A percentile compares a stretch with the other conserved stretches of the same genome.
phyloP scores from a whole-genome alignment of 2,888 invertebrate species.

The Ischnura elegans region DNA sequence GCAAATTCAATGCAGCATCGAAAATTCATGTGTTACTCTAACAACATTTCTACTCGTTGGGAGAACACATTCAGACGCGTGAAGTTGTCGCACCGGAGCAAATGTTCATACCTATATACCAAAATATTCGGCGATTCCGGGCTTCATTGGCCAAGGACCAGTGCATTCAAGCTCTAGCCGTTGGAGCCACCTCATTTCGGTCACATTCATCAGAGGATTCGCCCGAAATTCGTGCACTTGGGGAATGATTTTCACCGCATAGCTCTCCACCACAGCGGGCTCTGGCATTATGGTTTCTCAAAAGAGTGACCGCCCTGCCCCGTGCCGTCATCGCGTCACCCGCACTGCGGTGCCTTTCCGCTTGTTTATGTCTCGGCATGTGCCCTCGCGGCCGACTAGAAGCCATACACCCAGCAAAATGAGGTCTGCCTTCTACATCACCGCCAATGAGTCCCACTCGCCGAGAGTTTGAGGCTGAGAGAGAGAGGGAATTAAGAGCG shows the following conservation, averaged over 20 bases:
- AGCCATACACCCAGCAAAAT: not conserved
- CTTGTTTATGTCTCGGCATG: not conserved
- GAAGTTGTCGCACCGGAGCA: not conserved
- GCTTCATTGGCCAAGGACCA: not conserved
- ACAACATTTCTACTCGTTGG: too few species aligned
- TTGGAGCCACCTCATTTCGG: not conserved
- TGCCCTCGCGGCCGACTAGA: not conserved
- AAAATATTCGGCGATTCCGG: not conserved
- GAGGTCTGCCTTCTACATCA: constrained; percentile 25
- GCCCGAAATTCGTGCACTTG: not conserved
- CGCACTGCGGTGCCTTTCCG: constrained; percentile 12
- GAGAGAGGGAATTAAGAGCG: not conserved
- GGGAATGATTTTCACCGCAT: not conserved
- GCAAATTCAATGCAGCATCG: too few species aligned
- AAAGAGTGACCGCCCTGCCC: constrained; percentile 1
- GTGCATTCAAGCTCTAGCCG: not conserved
- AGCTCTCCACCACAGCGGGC: not conserved
- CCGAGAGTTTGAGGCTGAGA: not conserved
- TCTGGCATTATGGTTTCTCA: constrained; percentile 2
- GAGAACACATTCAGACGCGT: not conserved
- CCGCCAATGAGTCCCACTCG: not conserved
- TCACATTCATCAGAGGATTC: not conserved
- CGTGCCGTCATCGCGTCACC: not conserved
- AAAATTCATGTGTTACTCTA: too few species aligned
- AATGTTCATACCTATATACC: not conserved